A percentile compares a stretch with the other conserved stretches of the same genome.
phyloP scores from a whole-genome alignment of 2,888 invertebrate genomes.

The Cephonodes hylas region DNA sequence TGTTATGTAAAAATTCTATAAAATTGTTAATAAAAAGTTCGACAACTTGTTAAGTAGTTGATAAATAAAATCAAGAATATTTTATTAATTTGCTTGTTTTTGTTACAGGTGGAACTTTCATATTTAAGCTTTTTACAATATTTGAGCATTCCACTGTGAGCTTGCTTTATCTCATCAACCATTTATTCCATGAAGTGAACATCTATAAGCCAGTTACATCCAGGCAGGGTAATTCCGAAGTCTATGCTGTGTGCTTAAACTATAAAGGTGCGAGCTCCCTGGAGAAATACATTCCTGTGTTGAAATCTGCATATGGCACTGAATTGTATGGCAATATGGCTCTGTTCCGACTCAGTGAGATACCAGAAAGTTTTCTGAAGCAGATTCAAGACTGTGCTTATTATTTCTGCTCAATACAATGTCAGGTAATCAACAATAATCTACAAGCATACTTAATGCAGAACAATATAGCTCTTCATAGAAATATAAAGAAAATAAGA shows the following conservation, averaged over 20 bases:
- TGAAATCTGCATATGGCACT: conserved; percentile 72
- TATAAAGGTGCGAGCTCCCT: conserved; percentile 77
- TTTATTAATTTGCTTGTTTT: not conserved
- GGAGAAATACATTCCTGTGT: conserved; percentile 59
- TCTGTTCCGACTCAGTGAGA: conserved; percentile 81
- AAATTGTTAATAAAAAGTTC: too few relatives aligned
- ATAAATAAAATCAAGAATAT: not conserved
- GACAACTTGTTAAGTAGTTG: too few relatives aligned
- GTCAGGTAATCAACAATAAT: conserved; percentile 84
- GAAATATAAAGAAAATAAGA: conserved; percentile 71
- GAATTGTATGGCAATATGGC: conserved; percentile 57
- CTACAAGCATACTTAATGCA: conserved; percentile 82
- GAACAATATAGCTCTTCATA: conserved; percentile 57
- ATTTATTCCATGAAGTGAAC: conserved; percentile 86
- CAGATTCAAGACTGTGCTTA: conserved; percentile 84
- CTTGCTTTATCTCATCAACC: conserved; percentile 89
- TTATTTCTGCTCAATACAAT: conserved; percentile 85
- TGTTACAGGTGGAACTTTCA: conserved; percentile 85
- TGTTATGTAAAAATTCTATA: too few relatives aligned
- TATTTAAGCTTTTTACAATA: conserved; percentile 95
- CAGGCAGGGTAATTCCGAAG: conserved; percentile 97
- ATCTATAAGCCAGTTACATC: conserved; percentile 95
- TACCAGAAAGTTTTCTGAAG: conserved; percentile 83
- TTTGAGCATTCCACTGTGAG: conserved; percentile 91
- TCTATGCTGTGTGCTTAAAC: conserved; percentile 89